phyloP scores from a whole-genome alignment of 2,113 vertebrate genomes.

The Centrocercus urophasianus region DNA sequence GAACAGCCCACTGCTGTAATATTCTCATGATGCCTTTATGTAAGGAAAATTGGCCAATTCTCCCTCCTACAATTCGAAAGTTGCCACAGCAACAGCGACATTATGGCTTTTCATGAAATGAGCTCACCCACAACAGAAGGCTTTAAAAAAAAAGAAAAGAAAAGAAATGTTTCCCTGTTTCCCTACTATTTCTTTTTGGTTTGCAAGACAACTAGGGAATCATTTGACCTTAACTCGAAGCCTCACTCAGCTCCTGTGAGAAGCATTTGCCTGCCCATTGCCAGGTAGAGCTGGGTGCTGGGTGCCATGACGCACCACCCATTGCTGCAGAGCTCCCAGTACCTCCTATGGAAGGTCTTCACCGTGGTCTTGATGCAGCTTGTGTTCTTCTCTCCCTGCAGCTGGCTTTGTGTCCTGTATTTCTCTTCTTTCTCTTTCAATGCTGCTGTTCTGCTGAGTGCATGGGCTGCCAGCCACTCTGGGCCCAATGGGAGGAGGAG shows the following conservation, averaged over 20 bases:
- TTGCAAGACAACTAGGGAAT: not conserved
- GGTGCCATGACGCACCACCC: not conserved
- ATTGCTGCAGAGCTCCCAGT: not conserved
- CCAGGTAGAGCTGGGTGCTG: not conserved
- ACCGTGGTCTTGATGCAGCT: not conserved
- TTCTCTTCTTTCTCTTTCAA: not conserved
- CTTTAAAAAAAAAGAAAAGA: no score
- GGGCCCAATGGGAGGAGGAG: not conserved
- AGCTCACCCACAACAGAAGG: constrained; percentile 37
- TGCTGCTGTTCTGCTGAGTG: not conserved
- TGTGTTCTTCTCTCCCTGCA: not conserved
- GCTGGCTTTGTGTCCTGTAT: not conserved
- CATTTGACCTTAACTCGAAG: not conserved
- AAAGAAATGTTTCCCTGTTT: no score
- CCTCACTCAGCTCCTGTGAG: not conserved
- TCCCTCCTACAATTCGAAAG: constrained; percentile 32
- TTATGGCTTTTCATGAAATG: constrained; percentile 30
- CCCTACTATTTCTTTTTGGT: not conserved
- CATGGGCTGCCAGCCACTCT: not conserved
- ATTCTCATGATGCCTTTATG: constrained; percentile 43
- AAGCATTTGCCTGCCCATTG: not conserved
- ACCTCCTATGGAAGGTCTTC: not conserved
- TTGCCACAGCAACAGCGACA: constrained; percentile 60
- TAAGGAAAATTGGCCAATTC: constrained; percentile 54
- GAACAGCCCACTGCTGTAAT: constrained; percentile 13